Percentiles rank a stretch among this genome's conserved stretches.
phyloP scores from a whole-genome alignment of 2,113 vertebrate genomes.

The Corythornis vintsioides region DNA sequence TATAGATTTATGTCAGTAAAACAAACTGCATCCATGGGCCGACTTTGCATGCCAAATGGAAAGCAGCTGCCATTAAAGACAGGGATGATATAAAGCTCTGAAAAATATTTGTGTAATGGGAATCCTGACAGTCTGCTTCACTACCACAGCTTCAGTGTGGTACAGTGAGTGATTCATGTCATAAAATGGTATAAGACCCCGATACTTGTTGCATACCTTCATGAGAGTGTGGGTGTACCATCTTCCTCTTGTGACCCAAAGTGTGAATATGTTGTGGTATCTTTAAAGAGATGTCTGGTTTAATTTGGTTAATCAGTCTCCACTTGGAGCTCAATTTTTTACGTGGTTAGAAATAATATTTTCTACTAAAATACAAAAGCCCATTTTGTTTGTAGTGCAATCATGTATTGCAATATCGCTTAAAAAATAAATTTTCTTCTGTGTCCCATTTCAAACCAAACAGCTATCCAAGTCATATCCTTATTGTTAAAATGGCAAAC shows the following conservation, averaged over 20 bases:
- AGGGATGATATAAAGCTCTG: neutral
- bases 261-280: neutral
- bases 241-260: conserved; percentile 2
- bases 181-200: neutral
- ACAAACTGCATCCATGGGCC: neutral
- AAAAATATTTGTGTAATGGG: neutral
- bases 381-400: neutral
- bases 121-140: neutral
- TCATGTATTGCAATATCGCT: neutral
- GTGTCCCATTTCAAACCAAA: neutral
- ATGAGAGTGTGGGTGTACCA: neutral
- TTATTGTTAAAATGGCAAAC: neutral
- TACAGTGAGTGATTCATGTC: neutral
- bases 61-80: neutral
- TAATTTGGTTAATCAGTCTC: neutral
- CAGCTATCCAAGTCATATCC: neutral
- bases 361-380: neutral
- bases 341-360: neutral
- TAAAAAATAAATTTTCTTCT: neutral
- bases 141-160: neutral
- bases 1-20: neutral
- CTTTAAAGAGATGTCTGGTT: neutral
- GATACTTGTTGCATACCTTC: neutral
- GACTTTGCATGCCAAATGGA: neutral
- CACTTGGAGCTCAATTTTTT: neutral